A percentile compares a stretch with the other conserved stretches of the same genome.
phyloP scores from a whole-genome alignment of 2,888 invertebrate species.

The Eristalinus aeneus region DNA sequence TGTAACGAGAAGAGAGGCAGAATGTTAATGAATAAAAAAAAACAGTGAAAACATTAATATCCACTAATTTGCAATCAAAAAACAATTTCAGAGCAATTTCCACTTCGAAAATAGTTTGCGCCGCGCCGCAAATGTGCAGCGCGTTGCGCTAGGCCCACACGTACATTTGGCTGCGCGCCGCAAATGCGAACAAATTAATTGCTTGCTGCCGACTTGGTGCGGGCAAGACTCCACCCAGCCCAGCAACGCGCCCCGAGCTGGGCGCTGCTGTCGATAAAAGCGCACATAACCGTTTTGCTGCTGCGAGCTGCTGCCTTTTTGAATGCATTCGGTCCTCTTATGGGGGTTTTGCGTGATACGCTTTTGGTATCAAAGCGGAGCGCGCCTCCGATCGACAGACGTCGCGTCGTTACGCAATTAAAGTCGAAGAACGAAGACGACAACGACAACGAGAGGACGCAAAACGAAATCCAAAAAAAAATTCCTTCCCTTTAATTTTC shows the following conservation, averaged over 20 bases:
- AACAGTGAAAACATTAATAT: constrained; percentile 52
- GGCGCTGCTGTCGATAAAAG: constrained; percentile 1
- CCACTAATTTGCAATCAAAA: constrained; percentile 70
- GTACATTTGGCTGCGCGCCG: constrained; percentile 55
- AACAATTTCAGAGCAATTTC: constrained; percentile 69
- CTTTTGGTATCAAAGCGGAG: background rate
- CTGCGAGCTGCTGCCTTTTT: background rate
- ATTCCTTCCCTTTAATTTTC: constrained; percentile 41
- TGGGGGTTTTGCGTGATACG: background rate
- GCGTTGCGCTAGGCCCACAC: constrained; percentile 36
- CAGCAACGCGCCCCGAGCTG: background rate
- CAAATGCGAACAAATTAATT: constrained; percentile 70
- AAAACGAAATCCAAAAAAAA: constrained; percentile 8
- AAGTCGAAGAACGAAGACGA: constrained; percentile 17
- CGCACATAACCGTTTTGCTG: constrained; percentile 14
- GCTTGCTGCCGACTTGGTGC: constrained; percentile 44
- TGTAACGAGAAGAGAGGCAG: constrained; percentile 41
- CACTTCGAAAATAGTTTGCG: constrained; percentile 52
- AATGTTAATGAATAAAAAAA: constrained; percentile 31
- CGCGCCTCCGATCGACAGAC: constrained; percentile 13
- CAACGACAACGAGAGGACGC: background rate
- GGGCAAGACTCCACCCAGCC: constrained; percentile 55
- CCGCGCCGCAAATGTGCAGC: constrained; percentile 39
- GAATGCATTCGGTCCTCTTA: background rate
- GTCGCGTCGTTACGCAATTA: constrained; percentile 58